A percentile compares a stretch with the other conserved stretches of the same genome.
These are phyloP conservation scores for Amphibalanus amphitrite DNA, from an alignment of 1,140 invertebrate genomes.

Conservation along the genomic window DNA sequence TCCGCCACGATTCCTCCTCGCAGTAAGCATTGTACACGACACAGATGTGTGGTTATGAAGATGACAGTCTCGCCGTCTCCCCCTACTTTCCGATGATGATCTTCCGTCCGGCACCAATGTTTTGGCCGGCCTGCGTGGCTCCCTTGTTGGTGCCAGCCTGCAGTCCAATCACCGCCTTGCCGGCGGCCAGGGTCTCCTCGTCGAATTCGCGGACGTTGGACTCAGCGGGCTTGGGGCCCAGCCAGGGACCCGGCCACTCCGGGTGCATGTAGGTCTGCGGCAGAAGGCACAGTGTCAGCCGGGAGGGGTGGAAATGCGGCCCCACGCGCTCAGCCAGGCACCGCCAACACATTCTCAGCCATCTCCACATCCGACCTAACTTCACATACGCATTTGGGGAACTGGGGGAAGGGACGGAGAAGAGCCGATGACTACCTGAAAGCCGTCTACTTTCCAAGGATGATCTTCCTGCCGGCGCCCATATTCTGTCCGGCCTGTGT, in stretches of 20 bases:
- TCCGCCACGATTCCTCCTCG: too few relatives aligned
- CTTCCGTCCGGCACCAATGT: slow-evolving; percentile 69
- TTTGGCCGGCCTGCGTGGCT: slow-evolving; percentile 71
- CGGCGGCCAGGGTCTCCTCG: slow-evolving; percentile 67
- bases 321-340: too few relatives aligned
- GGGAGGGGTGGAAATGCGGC: too few relatives aligned
- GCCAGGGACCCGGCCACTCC: slow-evolving; percentile 65
- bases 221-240: slow-evolving; percentile 67
- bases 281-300: neutral
- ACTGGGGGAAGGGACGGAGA: too few relatives aligned
- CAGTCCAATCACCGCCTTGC: slow-evolving; percentile 67
- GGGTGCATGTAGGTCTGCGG: slow-evolving; percentile 63
- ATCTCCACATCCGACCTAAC: too few relatives aligned
- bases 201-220: slow-evolving; percentile 76
- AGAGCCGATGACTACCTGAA: neutral
- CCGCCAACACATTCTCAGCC: too few relatives aligned
- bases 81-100: slow-evolving; percentile 62
- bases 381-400: too few relatives aligned
- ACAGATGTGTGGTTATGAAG: too few relatives aligned
- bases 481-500: slow-evolving; percentile 75
- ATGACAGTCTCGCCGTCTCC: too few relatives aligned
- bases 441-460: slow-evolving; percentile 47
- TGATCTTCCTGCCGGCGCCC: slow-evolving; percentile 66
- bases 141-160: slow-evolving; percentile 85
- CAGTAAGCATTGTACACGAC: too few relatives aligned